Conservation (phyloP, 1,140 invertebrate genomes). For the Melipona quadrifasciata region DNA sequence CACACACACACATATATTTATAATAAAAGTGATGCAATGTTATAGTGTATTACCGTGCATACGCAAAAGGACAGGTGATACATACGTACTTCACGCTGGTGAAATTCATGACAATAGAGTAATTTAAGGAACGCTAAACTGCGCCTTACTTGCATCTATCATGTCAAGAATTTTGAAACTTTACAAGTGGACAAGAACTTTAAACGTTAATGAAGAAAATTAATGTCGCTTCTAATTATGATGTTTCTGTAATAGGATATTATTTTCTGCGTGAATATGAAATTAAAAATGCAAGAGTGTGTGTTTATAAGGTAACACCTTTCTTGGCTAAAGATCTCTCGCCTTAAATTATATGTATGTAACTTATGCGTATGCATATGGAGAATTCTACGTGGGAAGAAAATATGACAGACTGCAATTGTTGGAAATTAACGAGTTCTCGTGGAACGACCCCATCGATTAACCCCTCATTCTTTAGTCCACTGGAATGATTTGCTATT, state of each 20-base stretch:
- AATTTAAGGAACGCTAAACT: conserved; percentile 4
- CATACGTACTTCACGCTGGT: not conserved
- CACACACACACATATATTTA: too few species aligned
- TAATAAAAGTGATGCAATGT: not conserved
- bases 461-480: conserved; percentile 1
- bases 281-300: too few species aligned
- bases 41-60: not conserved
- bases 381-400: conserved; percentile 11
- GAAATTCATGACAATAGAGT: conserved; percentile 21
- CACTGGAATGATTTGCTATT: conserved; percentile 8
- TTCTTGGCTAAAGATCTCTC: too few species aligned
- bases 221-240: too few species aligned
- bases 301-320: too few species aligned
- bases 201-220: too few species aligned
- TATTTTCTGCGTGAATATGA: too few species aligned
- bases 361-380: not conserved
- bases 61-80: conserved; percentile 5
- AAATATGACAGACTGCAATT: conserved; percentile 16
- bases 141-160: not conserved
- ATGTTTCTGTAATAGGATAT: too few species aligned
- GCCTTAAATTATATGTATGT: not conserved
- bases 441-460: conserved; percentile 21
- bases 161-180: not conserved
- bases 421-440: conserved; percentile 25
- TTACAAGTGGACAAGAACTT: not conserved